These are phyloP conservation scores for Sarcophaga variegata DNA, from an alignment of 2,888 invertebrate genomes.

Conservation along the genomic window DNA sequence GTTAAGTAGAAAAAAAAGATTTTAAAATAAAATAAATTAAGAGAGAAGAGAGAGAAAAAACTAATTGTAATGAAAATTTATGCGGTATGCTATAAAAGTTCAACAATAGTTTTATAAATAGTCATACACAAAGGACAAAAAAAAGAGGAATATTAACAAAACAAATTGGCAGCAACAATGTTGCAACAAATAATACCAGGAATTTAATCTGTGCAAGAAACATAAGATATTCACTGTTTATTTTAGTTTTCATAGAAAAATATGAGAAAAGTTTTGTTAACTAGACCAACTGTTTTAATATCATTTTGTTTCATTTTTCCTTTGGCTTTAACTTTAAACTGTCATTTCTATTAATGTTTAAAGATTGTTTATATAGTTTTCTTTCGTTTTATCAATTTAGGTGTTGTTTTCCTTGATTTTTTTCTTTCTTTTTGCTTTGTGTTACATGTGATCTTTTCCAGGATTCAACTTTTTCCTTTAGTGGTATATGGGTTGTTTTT, in stretches of 20 bases:
- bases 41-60: neutral
- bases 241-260: neutral
- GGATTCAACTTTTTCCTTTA: constrained; percentile 35
- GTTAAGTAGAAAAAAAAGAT: no score
- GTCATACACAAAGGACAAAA: neutral
- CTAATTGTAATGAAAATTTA: constrained; percentile 60
- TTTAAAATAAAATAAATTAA: neutral
- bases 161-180: constrained; percentile 33
- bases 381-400: neutral
- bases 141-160: constrained; percentile 1
- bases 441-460: constrained; percentile 48
- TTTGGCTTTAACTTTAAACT: constrained; percentile 30
- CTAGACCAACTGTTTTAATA: neutral
- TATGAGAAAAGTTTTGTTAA: neutral
- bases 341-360: constrained; percentile 26
- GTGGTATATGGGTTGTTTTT: constrained; percentile 5
- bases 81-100: constrained; percentile 44
- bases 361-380: neutral
- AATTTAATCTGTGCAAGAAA: constrained; percentile 14
- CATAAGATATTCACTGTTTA: neutral
- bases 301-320: neutral
- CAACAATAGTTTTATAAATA: constrained; percentile 43
- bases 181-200: constrained; percentile 32
- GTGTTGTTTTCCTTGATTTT: neutral
- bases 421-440: neutral